A percentile compares a stretch with the other conserved stretches of the same genome.
phyloP scores from a whole-genome alignment of 2,797 vertebrate genomes.

The Propithecus deckenii region DNA sequence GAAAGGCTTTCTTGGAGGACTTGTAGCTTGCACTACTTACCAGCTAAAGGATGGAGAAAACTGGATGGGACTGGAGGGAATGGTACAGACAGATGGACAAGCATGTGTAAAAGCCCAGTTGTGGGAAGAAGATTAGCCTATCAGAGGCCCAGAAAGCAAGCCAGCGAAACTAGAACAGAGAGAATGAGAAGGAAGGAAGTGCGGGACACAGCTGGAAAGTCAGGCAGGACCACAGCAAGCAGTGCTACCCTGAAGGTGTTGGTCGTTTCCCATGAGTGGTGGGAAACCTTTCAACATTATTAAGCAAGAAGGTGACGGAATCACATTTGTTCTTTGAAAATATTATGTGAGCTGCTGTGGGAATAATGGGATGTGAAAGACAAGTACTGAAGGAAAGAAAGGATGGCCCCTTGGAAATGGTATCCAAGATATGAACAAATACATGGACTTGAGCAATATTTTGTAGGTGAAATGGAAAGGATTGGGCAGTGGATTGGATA shows the following conservation, averaged over 20 bases:
- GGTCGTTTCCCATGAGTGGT: neutral
- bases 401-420: neutral
- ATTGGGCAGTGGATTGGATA: neutral
- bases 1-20: neutral
- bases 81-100: neutral
- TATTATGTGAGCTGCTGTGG: neutral
- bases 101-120: neutral
- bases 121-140: neutral
- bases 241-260: neutral
- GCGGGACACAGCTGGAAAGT: fast-evolving
- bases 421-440: neutral
- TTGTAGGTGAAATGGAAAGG: neutral
- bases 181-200: neutral
- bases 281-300: neutral
- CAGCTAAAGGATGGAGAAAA: neutral
- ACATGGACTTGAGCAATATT: neutral
- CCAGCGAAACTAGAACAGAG: neutral
- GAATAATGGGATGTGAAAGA: neutral
- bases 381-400: neutral
- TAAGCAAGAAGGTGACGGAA: neutral
- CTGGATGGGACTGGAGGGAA: neutral
- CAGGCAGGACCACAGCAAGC: fast-evolving
- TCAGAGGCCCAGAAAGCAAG: neutral
- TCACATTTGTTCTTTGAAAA: neutral
- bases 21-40: neutral